A percentile compares a stretch with the other conserved stretches of the same genome.
Evolutionary conservation across 1,140 invertebrate species (phyloP).

Genomic region (Telenomus remus): DNA sequence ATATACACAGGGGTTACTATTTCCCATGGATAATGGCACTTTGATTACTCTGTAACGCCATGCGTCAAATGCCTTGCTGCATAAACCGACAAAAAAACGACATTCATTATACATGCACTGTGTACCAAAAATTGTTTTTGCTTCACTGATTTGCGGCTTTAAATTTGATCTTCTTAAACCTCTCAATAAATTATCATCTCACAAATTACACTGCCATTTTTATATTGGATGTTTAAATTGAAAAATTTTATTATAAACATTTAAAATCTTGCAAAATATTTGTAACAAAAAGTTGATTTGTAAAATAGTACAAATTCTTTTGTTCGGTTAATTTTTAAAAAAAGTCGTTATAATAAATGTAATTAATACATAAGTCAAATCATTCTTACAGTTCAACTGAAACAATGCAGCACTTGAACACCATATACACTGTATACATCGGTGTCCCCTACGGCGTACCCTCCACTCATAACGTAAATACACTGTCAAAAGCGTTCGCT

Average conservation of each 20-base stretch:
- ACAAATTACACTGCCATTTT: neutral
- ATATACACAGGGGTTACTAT: constrained; percentile 65
- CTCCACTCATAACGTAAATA: constrained; percentile 60
- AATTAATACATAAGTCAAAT: neutral
- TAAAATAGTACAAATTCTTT: too few relatives aligned
- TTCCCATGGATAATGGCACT: constrained; percentile 75
- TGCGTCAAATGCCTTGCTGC: constrained; percentile 66
- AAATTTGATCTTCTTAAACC: neutral
- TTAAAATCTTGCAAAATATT: too few relatives aligned
- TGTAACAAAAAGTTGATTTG: too few relatives aligned
- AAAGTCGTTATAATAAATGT: neutral
- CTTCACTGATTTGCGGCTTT: constrained; percentile 6
- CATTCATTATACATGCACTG: constrained; percentile 43
- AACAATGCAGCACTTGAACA: constrained; percentile 2
- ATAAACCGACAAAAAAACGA: constrained; percentile 30
- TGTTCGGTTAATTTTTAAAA: too few relatives aligned
- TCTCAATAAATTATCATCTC: neutral
- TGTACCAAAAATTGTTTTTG: constrained; percentile 35
- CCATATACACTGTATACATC: constrained; percentile 20
- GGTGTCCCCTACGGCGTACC: constrained; percentile 21
- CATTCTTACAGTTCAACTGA: neutral
- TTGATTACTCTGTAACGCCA: constrained; percentile 73
- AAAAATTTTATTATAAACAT: too few relatives aligned
- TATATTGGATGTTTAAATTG: too few relatives aligned
- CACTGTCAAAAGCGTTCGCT: constrained; percentile 62